phyloP scores from a whole-genome alignment of 2,797 vertebrate genomes.

The Crenichthys baileyi region DNA sequence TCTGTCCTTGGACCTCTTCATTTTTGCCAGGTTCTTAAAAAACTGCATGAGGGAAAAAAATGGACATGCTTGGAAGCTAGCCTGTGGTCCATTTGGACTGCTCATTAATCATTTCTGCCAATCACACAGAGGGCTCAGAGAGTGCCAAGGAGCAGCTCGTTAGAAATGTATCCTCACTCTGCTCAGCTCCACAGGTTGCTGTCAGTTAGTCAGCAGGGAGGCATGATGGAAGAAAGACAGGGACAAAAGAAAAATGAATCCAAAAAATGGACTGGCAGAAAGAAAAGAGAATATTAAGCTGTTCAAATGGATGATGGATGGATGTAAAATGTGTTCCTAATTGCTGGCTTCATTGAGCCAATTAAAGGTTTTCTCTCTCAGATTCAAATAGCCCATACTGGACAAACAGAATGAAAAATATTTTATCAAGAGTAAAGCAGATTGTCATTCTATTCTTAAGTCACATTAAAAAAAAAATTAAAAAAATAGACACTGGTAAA shows the following conservation, averaged over 20 bases:
- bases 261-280: constrained; percentile 46
- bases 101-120: constrained; percentile 77
- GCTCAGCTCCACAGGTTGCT: constrained; percentile 56
- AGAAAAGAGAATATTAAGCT: constrained; percentile 44
- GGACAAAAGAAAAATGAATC: constrained; percentile 16
- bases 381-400: constrained; percentile 23
- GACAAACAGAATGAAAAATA: constrained; percentile 32
- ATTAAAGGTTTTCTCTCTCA: constrained; percentile 24
- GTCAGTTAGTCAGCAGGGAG: constrained; percentile 51
- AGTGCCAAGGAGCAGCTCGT: constrained; percentile 33
- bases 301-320: constrained; percentile 59
- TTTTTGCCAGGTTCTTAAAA: constrained; percentile 44
- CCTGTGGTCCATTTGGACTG: constrained; percentile 53
- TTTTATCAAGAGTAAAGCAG: constrained; percentile 4
- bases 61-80: constrained; percentile 42
- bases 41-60: constrained; percentile 16
- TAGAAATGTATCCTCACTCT: constrained; percentile 37
- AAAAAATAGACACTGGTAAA: constrained; percentile 27
- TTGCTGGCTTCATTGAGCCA: constrained; percentile 45
- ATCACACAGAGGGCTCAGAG: constrained; percentile 54
- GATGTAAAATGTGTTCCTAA: constrained; percentile 47
- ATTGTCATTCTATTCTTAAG: constrained; percentile 30
- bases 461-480: constrained; percentile 8
- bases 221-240: constrained; percentile 27
- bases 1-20: constrained; percentile 29